Percentiles rank a stretch among this genome's conserved stretches.
Evolutionary conservation across 2,113 vertebrate species (phyloP).

Genomic region (Lota lota): DNA sequence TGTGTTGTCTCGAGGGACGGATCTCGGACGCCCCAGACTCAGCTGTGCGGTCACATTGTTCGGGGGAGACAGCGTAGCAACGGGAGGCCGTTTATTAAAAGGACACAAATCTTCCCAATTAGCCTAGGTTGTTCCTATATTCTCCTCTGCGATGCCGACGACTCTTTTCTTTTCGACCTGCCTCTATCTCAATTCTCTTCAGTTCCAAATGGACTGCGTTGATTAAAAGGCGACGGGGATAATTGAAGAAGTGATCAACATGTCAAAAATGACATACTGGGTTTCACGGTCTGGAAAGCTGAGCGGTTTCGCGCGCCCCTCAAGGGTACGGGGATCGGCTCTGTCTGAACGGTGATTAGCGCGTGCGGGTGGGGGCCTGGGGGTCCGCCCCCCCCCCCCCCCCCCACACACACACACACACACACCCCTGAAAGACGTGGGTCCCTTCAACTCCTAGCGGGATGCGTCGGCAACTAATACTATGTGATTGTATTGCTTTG

Average conservation of each 20-base stretch:
- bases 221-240: slow-evolving; percentile 75
- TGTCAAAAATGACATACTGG: slow-evolving; percentile 79
- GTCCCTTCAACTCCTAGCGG: slow-evolving; percentile 25
- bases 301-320: slow-evolving; percentile 60
- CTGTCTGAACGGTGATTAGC: slow-evolving; percentile 62
- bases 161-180: slow-evolving; percentile 30
- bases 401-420: too few species aligned
- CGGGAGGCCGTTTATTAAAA: slow-evolving; percentile 80
- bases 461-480: too few species aligned
- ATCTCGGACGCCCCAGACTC: slow-evolving; percentile 75
- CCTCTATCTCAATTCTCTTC: slow-evolving; percentile 45
- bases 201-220: slow-evolving; percentile 71
- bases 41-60: slow-evolving; percentile 81
- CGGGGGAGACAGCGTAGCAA: slow-evolving; percentile 79
- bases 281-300: slow-evolving; percentile 74
- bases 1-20: slow-evolving; percentile 68
- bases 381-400: slow-evolving; percentile 28
- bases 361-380: slow-evolving; percentile 47
- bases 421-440: slow-evolving; percentile 4
- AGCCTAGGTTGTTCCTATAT: slow-evolving; percentile 53
- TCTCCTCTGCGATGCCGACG: not conserved
- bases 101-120: slow-evolving; percentile 77
- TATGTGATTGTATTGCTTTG: too few species aligned
- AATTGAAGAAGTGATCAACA: slow-evolving; percentile 68
- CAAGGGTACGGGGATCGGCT: slow-evolving; percentile 59